Base-by-base conservation (phyloP, 2,888 invertebrate species). In the Mayetiola destructor region DNA sequence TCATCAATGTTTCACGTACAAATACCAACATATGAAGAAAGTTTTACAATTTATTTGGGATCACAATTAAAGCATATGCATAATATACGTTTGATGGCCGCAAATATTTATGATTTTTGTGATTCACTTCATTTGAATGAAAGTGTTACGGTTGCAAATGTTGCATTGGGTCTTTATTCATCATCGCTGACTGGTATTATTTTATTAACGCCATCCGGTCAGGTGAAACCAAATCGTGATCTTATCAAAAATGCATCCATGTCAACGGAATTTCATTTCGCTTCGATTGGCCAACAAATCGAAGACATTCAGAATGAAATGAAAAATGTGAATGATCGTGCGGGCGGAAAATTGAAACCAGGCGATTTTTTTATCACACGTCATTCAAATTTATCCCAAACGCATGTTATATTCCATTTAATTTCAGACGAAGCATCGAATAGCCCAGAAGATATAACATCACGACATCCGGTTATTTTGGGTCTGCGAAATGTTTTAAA, bases 41-140 rank as follows among this genome's bases (percentile, higher is more conserved):
- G 93, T 73, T 97, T 96, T 71, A 97, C 96, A 20, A 95, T 97
- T 66, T 94, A 96, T 75, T 77, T 96, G 61, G 96, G 97, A 55
- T 93, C 95, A 4, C 99, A 99, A 74, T 80, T 97, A 70, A 99
- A 99, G 72, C 95, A 96, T 67, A 97, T 94, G 79, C 96, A 99
- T 73, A 99, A 99, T 72, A 86, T 97, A 60, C 79, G 97, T 57
- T 84, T 99, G 60, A 76, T 95, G 30, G 87, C 91, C 59, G 85
- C 87, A 20, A 84, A 90, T 72, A 80, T 88, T 14, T 79, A 88
- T 64, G 88, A 92, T 67, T 78, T 94, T 62, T 88, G 88, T 66
- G 75, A 76, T 64, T 76, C 78, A 1, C 67, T 76, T 59, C 75
- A 74, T 61, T 70, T 69, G 20, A 75, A 77, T 40, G 71, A 71